Conservation (phyloP, 2,888 invertebrate species). For the Mythimna albipuncta region DNA sequence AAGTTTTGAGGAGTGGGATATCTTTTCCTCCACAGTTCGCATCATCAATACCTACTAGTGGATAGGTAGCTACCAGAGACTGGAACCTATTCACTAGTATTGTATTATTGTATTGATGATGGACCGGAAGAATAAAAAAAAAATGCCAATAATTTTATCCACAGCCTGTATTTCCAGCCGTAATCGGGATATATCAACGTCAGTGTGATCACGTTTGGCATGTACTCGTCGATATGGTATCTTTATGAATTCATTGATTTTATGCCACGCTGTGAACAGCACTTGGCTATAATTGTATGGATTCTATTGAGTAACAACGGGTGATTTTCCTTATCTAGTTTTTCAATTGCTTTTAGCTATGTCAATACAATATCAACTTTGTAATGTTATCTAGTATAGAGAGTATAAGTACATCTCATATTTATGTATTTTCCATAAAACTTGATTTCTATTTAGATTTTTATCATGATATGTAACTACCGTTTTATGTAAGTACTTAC, state of each 20-base stretch:
- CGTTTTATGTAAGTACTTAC: slow-evolving; percentile 40
- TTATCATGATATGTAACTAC: slow-evolving; percentile 38
- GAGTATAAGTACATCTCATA: slow-evolving; percentile 38
- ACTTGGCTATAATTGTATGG: slow-evolving; percentile 44
- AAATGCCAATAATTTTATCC: slow-evolving; percentile 4
- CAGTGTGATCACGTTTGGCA: slow-evolving; percentile 73
- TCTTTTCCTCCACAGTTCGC: no score
- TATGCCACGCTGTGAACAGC: slow-evolving; percentile 57
- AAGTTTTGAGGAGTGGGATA: no score
- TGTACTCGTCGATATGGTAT: slow-evolving; percentile 76
- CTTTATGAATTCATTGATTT: slow-evolving; percentile 77
- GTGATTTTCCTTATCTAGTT: slow-evolving; percentile 69
- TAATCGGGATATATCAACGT: slow-evolving; percentile 73
- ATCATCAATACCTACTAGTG: no score
- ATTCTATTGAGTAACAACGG: slow-evolving; percentile 54
- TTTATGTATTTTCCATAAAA: slow-evolving; percentile 37
- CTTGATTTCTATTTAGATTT: slow-evolving; percentile 45
- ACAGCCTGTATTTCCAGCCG: slow-evolving; percentile 57
- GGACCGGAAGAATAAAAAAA: neutral
- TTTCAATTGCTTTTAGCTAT: slow-evolving; percentile 74
- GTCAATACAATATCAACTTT: slow-evolving; percentile 65
- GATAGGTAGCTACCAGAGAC: no score
- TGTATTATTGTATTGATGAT: no score
- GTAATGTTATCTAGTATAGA: slow-evolving; percentile 37
- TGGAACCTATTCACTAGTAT: no score